Evolutionary conservation across 2,113 vertebrate species (phyloP).

Genomic region (Bostrychus sinensis): DNA sequence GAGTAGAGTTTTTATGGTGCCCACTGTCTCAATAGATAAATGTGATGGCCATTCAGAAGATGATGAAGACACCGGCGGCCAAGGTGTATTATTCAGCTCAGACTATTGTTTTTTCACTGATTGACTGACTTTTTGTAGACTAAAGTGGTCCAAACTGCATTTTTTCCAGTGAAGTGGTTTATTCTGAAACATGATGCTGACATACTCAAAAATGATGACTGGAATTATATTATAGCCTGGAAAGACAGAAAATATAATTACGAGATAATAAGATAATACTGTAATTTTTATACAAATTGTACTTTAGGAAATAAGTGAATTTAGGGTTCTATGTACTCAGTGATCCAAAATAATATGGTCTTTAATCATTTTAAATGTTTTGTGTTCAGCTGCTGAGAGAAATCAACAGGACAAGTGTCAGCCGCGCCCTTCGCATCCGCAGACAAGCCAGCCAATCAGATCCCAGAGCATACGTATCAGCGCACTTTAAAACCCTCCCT

Average conservation of each 20-base stretch:
- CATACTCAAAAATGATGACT: not conserved
- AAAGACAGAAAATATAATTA: not conserved
- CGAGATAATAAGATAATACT: not conserved
- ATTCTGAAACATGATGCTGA: not conserved
- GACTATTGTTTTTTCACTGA: slow-evolving; percentile 34
- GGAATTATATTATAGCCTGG: not conserved
- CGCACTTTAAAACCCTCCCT: slow-evolving; percentile 95
- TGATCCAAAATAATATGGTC: not conserved
- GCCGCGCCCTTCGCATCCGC: slow-evolving; percentile 88
- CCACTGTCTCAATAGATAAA: slow-evolving; percentile 42
- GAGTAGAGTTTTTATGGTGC: slow-evolving; percentile 34
- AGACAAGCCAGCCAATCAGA: slow-evolving; percentile 86
- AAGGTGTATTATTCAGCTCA: slow-evolving; percentile 24
- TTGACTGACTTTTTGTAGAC: slow-evolving; percentile 28
- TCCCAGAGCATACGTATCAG: slow-evolving; percentile 91
- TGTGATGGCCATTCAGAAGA: slow-evolving; percentile 33
- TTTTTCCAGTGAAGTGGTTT: slow-evolving; percentile 5
- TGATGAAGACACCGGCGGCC: slow-evolving; percentile 43
- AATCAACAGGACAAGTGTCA: slow-evolving; percentile 88
- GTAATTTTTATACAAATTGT: not conserved
- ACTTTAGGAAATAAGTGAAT: not conserved
- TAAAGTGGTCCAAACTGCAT: slow-evolving; percentile 22
- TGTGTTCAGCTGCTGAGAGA: slow-evolving; percentile 87
- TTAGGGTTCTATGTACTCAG: slow-evolving; percentile 14
- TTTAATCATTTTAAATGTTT: not conserved